A percentile compares a stretch with the other conserved stretches of the same genome.
These are phyloP conservation scores for Noctua janthina DNA, from an alignment of 2,888 invertebrate genomes.

Conservation along the genomic window DNA sequence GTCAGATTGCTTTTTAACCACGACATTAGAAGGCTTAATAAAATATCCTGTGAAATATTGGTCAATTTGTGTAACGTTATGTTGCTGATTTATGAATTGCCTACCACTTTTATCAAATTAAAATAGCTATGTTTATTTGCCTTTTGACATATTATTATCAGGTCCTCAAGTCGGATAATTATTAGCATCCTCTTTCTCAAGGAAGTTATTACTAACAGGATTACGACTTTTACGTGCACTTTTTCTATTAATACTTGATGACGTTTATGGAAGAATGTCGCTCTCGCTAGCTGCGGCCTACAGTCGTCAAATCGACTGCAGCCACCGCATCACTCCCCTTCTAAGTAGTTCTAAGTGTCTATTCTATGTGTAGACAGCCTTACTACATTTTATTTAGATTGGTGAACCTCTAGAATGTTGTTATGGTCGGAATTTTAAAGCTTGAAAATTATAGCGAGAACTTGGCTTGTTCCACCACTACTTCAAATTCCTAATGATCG, in stretches of 20 bases:
- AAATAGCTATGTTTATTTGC: constrained; percentile 4
- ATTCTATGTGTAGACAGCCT: constrained; percentile 38
- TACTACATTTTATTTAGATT: constrained; percentile 62
- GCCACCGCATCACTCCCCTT: constrained; percentile 46
- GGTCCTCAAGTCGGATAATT: not conserved
- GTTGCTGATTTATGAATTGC: constrained; percentile 25
- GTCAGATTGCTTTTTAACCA: constrained; percentile 45
- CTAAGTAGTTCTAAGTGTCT: constrained; percentile 37
- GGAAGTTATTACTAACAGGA: constrained; percentile 37
- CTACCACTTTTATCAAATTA: constrained; percentile 9
- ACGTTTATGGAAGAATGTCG: constrained; percentile 48
- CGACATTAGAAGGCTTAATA: constrained; percentile 38
- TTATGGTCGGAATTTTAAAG: constrained; percentile 35
- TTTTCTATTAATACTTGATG: constrained; percentile 43
- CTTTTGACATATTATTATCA: constrained; percentile 15
- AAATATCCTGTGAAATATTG: constrained; percentile 32
- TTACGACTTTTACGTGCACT: constrained; percentile 12
- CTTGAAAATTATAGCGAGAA: constrained; percentile 30
- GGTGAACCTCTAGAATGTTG: constrained; percentile 50
- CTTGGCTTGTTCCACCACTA: not conserved
- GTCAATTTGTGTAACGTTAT: constrained; percentile 13
- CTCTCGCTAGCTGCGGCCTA: constrained; percentile 12
- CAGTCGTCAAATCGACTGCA: constrained; percentile 34
- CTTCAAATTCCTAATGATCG: constrained; percentile 3
- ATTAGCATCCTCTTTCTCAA: constrained; percentile 26